Evolutionary conservation across 2,888 invertebrate genomes (phyloP).

Genomic region (Xestia rhomboidea): DNA sequence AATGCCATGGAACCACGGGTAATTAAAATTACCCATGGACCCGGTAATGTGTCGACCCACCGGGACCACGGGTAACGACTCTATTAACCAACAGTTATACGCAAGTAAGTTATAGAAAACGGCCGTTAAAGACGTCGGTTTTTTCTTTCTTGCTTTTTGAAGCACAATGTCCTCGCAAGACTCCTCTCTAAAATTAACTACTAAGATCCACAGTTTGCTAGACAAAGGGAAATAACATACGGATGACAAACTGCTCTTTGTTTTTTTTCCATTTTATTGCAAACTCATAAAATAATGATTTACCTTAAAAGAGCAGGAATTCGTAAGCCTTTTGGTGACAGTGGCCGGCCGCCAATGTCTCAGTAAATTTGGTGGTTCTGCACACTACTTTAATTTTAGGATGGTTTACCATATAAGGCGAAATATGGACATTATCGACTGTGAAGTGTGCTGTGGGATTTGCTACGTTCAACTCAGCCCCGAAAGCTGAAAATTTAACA

Average conservation of each 20-base stretch:
- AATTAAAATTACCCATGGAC: too few relatives aligned
- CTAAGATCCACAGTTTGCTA: not conserved
- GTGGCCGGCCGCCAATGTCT: not conserved
- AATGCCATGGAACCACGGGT: too few relatives aligned
- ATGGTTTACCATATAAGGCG: not conserved
- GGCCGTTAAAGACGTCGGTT: not conserved
- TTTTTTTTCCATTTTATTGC: not conserved
- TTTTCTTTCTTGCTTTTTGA: not conserved
- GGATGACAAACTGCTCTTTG: not conserved
- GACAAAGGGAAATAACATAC: slow-evolving; percentile 9
- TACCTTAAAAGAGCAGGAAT: not conserved
- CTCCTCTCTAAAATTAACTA: not conserved
- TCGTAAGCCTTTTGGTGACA: not conserved
- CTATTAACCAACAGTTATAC: too few relatives aligned
- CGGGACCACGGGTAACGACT: too few relatives aligned
- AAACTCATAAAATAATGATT: not conserved
- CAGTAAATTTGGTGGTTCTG: not conserved
- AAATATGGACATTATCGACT: not conserved
- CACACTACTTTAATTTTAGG: slow-evolving; percentile 7
- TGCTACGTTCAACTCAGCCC: not conserved
- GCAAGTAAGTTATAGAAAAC: too few relatives aligned
- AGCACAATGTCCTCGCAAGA: not conserved
- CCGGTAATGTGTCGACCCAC: too few relatives aligned
- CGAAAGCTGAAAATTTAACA: not conserved
- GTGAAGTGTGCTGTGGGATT: not conserved